Evolutionary conservation across 2,797 vertebrate species (phyloP).

Genomic region (Scarus forsteni): DNA sequence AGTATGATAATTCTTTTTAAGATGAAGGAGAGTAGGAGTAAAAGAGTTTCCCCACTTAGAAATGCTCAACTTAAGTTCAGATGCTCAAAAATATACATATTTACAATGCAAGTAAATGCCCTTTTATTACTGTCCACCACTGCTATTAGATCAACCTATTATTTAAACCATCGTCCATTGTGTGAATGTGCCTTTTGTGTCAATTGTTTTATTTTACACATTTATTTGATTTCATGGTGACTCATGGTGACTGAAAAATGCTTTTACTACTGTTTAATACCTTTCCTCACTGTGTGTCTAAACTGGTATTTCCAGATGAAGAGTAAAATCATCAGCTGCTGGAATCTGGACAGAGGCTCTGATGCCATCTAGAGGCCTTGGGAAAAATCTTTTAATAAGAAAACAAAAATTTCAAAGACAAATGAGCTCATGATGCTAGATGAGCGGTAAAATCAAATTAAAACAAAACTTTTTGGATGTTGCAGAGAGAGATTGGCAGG

Average conservation of each 20-base stretch:
- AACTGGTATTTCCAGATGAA: slow-evolving; percentile 70
- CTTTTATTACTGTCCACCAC: no score
- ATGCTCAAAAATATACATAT: no score
- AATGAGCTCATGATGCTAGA: slow-evolving; percentile 41
- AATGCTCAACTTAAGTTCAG: no score
- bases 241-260: slow-evolving; percentile 9
- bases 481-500: background rate
- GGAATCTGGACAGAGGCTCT: slow-evolving; percentile 55
- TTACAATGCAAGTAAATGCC: no score
- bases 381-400: slow-evolving; percentile 26
- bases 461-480: slow-evolving; percentile 10
- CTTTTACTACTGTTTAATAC: slow-evolving; percentile 30
- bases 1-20: no score
- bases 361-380: slow-evolving; percentile 74
- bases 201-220: no score
- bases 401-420: slow-evolving; percentile 17
- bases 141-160: no score
- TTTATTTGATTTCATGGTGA: slow-evolving; percentile 17
- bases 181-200: no score
- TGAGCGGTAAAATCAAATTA: slow-evolving; percentile 24
- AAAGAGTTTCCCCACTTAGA: no score
- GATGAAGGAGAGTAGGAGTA: no score
- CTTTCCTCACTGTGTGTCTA: slow-evolving; percentile 40
- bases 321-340: slow-evolving; percentile 26
- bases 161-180: no score